A percentile compares a stretch with the other conserved stretches of the same genome.
Evolutionary conservation across 2,797 vertebrate genomes (phyloP).

Genomic region (Phrynocephalus vlangalii): DNA sequence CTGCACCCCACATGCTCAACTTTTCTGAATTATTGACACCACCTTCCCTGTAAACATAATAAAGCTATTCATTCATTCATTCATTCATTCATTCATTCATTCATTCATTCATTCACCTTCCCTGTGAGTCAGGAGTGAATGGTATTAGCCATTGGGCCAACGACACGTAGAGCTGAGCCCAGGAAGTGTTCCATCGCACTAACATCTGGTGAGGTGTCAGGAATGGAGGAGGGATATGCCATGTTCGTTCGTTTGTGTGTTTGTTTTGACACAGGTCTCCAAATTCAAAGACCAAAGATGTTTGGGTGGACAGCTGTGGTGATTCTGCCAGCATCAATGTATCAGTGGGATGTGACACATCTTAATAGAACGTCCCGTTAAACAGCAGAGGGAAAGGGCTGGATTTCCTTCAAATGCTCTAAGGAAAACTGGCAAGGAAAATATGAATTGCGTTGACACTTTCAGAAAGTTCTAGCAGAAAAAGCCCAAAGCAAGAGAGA

Average conservation of each 20-base stretch:
- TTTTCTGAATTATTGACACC: no score
- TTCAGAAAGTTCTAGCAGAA: no score
- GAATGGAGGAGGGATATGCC: not conserved
- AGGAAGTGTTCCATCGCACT: not conserved
- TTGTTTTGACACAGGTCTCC: no score
- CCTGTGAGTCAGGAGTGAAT: not conserved
- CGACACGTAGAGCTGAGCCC: not conserved
- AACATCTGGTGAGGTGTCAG: not conserved
- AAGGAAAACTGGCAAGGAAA: not conserved
- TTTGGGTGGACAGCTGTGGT: not conserved
- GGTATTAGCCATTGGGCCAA: not conserved
- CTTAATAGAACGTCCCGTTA: not conserved
- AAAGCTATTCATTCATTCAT: no score
- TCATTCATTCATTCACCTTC: no score
- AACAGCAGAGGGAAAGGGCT: no score
- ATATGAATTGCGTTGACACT: no score
- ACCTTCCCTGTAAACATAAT: not conserved
- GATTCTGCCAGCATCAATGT: not conserved
- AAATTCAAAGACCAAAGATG: no score
- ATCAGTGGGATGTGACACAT: not conserved
- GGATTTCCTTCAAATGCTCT: not conserved
- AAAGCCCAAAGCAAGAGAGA: no score
- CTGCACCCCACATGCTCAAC: no score
- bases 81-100: no score
- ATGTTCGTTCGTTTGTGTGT: not conserved